Conservation (phyloP, 2,113 vertebrate genomes). For the Tiliqua scincoides region DNA sequence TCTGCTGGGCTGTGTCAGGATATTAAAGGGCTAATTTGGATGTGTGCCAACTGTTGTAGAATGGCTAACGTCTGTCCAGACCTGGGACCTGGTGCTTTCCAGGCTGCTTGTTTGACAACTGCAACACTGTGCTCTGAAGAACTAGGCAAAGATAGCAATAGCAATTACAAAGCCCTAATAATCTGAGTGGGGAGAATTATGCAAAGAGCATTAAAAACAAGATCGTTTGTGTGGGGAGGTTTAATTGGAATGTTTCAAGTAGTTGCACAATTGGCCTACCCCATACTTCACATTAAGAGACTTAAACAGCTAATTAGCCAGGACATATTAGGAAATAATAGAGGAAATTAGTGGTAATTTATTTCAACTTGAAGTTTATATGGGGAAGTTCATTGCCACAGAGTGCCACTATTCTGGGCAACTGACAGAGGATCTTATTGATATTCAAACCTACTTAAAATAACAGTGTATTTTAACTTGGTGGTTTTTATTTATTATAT, state of each 20-base stretch:
- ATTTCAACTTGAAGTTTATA: constrained; percentile 15
- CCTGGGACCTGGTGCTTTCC: not conserved
- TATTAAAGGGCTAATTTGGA: not conserved
- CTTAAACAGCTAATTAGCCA: constrained; percentile 22
- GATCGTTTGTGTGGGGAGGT: not conserved
- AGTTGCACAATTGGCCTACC: not conserved
- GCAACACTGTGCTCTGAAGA: not conserved
- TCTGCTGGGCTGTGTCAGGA: not conserved
- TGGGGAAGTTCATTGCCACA: constrained; percentile 7
- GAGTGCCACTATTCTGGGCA: not conserved
- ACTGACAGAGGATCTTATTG: constrained; percentile 1
- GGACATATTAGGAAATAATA: constrained; percentile 13
- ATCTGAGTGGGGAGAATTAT: not conserved
- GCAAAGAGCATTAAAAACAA: not conserved
- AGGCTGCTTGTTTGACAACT: not conserved
- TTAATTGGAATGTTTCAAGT: not conserved
- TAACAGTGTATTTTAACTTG: constrained; percentile 3
- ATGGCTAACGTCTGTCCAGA: not conserved
- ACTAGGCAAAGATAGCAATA: not conserved
- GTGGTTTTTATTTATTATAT: constrained; percentile 1
- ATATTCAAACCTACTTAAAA: constrained; percentile 5
- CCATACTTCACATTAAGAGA: constrained; percentile 10
- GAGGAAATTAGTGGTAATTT: constrained; percentile 17
- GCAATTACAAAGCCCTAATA: not conserved
- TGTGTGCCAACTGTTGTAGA: not conserved